Percentiles rank a stretch among this genome's conserved stretches.
Conservation (phyloP, 2,113 vertebrate species). For the Takifugu bimaculatus region DNA sequence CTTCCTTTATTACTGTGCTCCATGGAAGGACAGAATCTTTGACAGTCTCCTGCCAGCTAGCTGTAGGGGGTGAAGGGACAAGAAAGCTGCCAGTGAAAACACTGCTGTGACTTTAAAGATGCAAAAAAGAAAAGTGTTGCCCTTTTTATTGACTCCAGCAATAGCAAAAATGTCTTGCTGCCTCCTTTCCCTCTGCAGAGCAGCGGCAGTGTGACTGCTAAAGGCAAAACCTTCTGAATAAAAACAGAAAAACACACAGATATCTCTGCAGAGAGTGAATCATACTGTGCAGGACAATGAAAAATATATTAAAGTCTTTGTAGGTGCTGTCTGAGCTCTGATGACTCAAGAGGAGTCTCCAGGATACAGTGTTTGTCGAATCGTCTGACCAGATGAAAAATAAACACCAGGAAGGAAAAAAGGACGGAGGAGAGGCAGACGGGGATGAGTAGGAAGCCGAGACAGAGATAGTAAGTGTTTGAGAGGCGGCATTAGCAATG, state of each 20-base stretch:
- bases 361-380: slow-evolving; percentile 19
- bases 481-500: slow-evolving; percentile 12
- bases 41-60: slow-evolving; percentile 53
- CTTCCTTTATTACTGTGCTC: slow-evolving; percentile 56
- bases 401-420: slow-evolving; percentile 7
- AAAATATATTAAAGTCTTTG: slow-evolving; percentile 42
- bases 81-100: slow-evolving; percentile 60
- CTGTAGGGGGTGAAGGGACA: slow-evolving; percentile 15
- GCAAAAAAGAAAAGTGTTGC: slow-evolving; percentile 2
- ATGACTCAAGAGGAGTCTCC: slow-evolving; percentile 46
- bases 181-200: slow-evolving; percentile 5
- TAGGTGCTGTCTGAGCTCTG: slow-evolving; percentile 45
- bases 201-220: no score
- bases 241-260: slow-evolving; percentile 26
- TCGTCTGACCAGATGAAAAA: slow-evolving; percentile 27
- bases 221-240: slow-evolving; percentile 10
- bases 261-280: slow-evolving; percentile 32
- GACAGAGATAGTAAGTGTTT: not conserved
- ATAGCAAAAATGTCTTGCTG: slow-evolving; percentile 22
- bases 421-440: not conserved
- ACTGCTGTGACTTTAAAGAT: slow-evolving; percentile 33
- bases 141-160: slow-evolving; percentile 19
- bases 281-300: slow-evolving; percentile 53
- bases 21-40: slow-evolving; percentile 68
- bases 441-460: slow-evolving; percentile 11